Conservation (phyloP, 2,888 invertebrate species). For the Augochlorella aurata region DNA sequence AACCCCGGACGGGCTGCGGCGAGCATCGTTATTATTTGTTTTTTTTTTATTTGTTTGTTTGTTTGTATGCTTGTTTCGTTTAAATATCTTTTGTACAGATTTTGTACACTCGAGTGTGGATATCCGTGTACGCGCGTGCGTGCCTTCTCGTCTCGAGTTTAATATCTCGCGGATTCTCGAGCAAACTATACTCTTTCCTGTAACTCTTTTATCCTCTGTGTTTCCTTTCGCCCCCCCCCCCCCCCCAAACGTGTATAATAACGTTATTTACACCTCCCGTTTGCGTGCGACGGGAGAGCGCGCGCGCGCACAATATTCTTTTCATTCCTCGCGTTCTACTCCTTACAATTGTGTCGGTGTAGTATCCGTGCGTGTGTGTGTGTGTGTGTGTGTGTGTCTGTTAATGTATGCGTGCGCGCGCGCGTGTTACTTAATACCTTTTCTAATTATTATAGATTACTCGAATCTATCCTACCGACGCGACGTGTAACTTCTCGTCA, state of each 20-base stretch:
- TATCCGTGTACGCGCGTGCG: constrained; percentile 66
- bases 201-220: neutral
- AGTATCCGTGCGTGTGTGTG: neutral
- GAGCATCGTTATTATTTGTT: constrained; percentile 71
- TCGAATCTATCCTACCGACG: constrained; percentile 5
- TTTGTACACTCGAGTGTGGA: constrained; percentile 75
- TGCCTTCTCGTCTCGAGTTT: constrained; percentile 62
- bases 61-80: constrained; percentile 50
- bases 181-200: neutral
- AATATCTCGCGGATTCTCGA: constrained; percentile 36
- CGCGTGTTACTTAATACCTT: constrained; percentile 23
- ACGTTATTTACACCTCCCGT: constrained; percentile 51
- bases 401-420: too few relatives aligned
- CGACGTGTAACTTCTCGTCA: neutral
- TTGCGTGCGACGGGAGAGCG: constrained; percentile 45
- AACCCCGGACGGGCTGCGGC: constrained; percentile 74
- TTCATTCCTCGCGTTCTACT: neutral
- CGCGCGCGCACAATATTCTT: constrained; percentile 30
- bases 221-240: constrained; percentile 11
- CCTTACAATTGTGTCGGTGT: neutral
- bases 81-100: constrained; percentile 75
- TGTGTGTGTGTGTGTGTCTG: constrained; percentile 18
- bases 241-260: neutral
- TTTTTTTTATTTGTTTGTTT: constrained; percentile 12
- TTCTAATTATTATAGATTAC: constrained; percentile 4